Percentiles rank a stretch among this genome's conserved stretches.
phyloP scores from a whole-genome alignment of 23 tunicate genomes.

The Trididemnum miniatum region DNA sequence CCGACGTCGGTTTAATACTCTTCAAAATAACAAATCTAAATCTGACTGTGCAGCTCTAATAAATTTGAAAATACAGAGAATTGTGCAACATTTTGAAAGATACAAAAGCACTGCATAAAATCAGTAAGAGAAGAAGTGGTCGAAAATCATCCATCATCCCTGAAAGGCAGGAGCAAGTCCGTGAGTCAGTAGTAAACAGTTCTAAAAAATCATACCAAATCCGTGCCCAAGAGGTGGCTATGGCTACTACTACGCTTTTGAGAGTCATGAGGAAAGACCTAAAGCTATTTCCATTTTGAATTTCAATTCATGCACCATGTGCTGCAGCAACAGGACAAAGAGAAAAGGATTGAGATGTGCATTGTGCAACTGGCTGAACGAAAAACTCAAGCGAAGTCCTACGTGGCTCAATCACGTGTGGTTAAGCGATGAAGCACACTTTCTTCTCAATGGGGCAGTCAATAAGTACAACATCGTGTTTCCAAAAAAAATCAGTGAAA shows the following conservation, averaged over 20 bases:
- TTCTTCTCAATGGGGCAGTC: slow-evolving; percentile 24
- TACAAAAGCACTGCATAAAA: slow-evolving; percentile 7
- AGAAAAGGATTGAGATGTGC: slow-evolving; percentile 13
- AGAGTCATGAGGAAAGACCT: slow-evolving; percentile 24
- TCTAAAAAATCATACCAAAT: slow-evolving; percentile 4
- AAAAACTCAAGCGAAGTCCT: slow-evolving; percentile 24
- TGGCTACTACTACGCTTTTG: slow-evolving; percentile 23
- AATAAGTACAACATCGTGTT: slow-evolving; percentile 26
- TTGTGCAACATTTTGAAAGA: slow-evolving; percentile 20
- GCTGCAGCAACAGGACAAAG: slow-evolving; percentile 29
- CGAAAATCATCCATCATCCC: slow-evolving; percentile 17
- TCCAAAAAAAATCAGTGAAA: slow-evolving; percentile 21
- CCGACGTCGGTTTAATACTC: slow-evolving; percentile 31
- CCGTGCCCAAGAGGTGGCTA: slow-evolving; percentile 18
- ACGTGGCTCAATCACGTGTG: slow-evolving; percentile 11
- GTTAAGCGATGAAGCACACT: slow-evolving; percentile 26
- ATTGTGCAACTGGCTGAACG: slow-evolving; percentile 19
- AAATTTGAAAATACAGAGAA: slow-evolving; percentile 16
- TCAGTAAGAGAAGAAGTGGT: slow-evolving; percentile 24
- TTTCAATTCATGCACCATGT: slow-evolving; percentile 19
- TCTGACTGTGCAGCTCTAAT: slow-evolving; percentile 19
- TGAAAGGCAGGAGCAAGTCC: slow-evolving; percentile 13
- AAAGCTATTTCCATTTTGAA: slow-evolving; percentile 14
- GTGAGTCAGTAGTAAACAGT: slow-evolving; percentile 5
- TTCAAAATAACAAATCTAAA: neutral